Conservation (phyloP, 1,140 invertebrate genomes). For the Drosophila santomea region DNA sequence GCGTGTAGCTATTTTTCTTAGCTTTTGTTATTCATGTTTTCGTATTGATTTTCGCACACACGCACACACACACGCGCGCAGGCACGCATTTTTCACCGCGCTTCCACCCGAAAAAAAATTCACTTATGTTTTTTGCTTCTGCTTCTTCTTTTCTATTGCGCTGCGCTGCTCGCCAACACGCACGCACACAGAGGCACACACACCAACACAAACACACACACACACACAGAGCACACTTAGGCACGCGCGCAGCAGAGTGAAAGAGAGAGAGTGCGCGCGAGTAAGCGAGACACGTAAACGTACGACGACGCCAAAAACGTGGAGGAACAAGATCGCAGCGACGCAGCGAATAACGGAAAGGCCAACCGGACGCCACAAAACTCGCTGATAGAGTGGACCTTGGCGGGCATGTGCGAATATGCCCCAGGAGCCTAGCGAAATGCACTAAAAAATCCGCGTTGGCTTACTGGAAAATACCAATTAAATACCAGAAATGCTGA, state of each 20-base stretch:
- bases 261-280: conserved; percentile 10
- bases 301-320: conserved; percentile 45
- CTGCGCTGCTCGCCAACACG: conserved; percentile 52
- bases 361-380: conserved; percentile 9
- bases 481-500: neutral
- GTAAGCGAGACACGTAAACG: conserved; percentile 45
- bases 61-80: conserved; percentile 37
- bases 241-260: conserved; percentile 8
- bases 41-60: conserved; percentile 70
- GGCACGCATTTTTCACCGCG: conserved; percentile 25
- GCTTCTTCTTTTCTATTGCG: conserved; percentile 54
- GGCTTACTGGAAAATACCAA: neutral
- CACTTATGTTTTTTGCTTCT: conserved; percentile 24
- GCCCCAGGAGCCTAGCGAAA: neutral
- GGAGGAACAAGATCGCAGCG: conserved; percentile 16
- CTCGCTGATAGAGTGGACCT: conserved; percentile 1
- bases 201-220: conserved; percentile 1
- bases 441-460: conserved; percentile 1
- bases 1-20: conserved; percentile 19
- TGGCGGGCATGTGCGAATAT: neutral
- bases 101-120: conserved; percentile 49
- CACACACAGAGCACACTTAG: conserved; percentile 13
- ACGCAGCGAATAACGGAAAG: conserved; percentile 23
- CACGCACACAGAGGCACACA: neutral
- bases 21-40: conserved; percentile 68